Evolutionary conservation across 2,113 vertebrate genomes (phyloP).

Genomic region (Dromiciops gliroides): DNA sequence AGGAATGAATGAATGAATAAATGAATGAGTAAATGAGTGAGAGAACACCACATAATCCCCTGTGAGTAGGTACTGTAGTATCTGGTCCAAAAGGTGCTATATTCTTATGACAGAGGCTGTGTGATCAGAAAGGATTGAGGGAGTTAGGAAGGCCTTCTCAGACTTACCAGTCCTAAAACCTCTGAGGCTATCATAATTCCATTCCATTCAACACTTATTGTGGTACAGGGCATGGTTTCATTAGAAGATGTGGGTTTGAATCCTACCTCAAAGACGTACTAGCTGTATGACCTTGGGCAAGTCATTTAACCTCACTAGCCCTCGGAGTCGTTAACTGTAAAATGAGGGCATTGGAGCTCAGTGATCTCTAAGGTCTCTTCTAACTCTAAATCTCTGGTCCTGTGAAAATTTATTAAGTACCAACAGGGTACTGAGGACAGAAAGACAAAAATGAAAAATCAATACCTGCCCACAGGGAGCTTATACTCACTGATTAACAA

Average conservation of each 20-base stretch:
- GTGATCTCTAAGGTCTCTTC: background rate
- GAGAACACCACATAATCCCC: background rate
- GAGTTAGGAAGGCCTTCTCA: background rate
- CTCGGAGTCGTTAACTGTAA: background rate
- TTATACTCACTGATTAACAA: background rate
- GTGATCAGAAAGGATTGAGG: background rate
- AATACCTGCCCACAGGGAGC: background rate
- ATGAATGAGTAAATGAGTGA: too few species aligned
- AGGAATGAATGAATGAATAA: too few species aligned
- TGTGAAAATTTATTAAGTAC: background rate
- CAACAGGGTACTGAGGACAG: background rate
- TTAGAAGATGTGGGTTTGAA: background rate
- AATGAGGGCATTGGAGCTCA: background rate
- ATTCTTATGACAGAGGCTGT: background rate
- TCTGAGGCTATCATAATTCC: background rate
- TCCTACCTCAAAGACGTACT: background rate
- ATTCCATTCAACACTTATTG: background rate
- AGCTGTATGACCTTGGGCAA: background rate
- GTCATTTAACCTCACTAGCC: background rate
- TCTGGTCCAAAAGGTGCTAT: background rate
- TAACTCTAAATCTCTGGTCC: background rate
- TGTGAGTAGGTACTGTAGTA: background rate
- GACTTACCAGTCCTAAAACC: background rate
- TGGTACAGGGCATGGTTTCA: background rate
- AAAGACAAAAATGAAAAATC: background rate